Evolutionary conservation across 2,888 invertebrate species (phyloP), one percentile per base, ranked within the genome.

Genomic region (Athalia rosae): DNA sequence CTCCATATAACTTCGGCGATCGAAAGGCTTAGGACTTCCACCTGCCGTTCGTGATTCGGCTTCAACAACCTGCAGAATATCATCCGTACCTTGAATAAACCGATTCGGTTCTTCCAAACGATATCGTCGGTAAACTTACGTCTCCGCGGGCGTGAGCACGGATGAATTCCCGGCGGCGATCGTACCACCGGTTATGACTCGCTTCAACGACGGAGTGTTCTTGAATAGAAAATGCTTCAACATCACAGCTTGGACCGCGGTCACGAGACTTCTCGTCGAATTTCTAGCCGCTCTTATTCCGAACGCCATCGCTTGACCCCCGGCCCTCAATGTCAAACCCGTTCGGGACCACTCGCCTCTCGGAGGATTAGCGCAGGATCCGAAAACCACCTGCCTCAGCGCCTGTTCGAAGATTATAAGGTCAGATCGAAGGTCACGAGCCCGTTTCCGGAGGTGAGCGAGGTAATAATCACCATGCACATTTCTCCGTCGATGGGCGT

Each of bases 341-440:
- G 95, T 94, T 66, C 94, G 91, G 28, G 94, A 90, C 95, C 95
- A 95, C 88, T 95, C 95, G 0, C 93, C 93, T 13, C 94, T 91
- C n/a, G 95, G 93, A 3, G 94, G 94, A 78, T 93, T 93, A 0
- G 93, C 92, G 0, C 94, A 91, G 0, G 93, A 93, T 3, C 94
- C 95, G 84, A 95, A 95, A 5, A 93, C 92, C 53, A 93, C 89
- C 67, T 92, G 89, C 2, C 95, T 92, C 4, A 95, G 89, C 58
- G 93, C 93, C 95, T 95, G 82, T 0, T 28, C 2, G 28, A 28
- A 28, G 2, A 2, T 28, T 28, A 1, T 2, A 28, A 28, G 28
- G 28, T 28, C 28, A 28, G 28, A 28, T 28, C 28, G 28, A 28
- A 28, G 28, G 28, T 28, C 28, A 28, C 28, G 28, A 28, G 28